Conservation (phyloP, 2,113 vertebrate genomes). For the Syrmaticus mikado region DNA sequence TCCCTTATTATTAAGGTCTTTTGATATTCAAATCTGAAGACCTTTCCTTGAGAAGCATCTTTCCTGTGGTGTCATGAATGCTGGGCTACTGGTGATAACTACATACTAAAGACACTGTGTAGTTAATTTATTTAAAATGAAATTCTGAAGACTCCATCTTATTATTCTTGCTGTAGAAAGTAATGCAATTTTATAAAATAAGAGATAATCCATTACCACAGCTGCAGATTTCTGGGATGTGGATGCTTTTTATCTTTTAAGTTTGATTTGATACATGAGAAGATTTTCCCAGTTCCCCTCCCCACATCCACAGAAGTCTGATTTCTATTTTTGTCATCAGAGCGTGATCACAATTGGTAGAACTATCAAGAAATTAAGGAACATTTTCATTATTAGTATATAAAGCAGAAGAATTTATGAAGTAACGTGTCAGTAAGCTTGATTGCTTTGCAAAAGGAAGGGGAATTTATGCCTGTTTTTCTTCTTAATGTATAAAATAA, state of each 20-base stretch:
- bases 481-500: background rate
- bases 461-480: background rate
- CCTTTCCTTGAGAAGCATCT: background rate
- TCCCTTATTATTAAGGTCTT: background rate
- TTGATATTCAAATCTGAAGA: background rate
- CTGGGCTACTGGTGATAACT: background rate
- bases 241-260: constrained; percentile 3
- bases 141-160: background rate
- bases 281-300: background rate
- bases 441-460: background rate
- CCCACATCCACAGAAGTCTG: background rate
- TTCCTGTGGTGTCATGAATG: background rate
- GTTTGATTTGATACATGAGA: background rate
- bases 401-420: background rate
- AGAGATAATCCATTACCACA: background rate
- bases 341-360: background rate
- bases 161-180: constrained; percentile 8
- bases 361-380: background rate
- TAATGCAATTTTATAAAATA: background rate
- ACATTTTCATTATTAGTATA: background rate
- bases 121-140: constrained; percentile 2
- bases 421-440: background rate
- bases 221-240: background rate
- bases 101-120: background rate
- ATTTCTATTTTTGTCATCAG: background rate